Conservation (phyloP, 2,797 vertebrate species). For the Glyptemys insculpta region DNA sequence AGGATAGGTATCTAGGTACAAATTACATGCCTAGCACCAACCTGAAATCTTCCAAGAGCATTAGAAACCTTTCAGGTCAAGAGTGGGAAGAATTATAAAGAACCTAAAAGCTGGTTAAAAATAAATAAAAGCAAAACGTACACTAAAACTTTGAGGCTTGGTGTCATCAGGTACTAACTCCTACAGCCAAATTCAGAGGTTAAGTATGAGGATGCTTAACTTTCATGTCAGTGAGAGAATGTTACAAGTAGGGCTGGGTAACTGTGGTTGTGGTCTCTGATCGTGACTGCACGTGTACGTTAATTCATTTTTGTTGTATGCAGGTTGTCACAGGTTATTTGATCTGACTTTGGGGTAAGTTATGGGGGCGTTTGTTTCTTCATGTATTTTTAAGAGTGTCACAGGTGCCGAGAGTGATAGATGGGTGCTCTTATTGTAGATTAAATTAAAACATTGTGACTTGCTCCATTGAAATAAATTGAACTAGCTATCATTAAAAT, state of each 20-base stretch:
- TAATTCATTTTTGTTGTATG: not conserved
- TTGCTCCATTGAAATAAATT: not conserved
- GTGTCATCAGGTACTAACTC: not conserved
- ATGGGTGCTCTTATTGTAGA: not conserved
- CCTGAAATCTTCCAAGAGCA: not conserved
- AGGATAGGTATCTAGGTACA: not conserved
- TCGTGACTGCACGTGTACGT: not conserved
- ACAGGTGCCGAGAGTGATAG: not conserved
- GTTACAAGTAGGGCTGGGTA: not conserved
- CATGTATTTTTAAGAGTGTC: not conserved
- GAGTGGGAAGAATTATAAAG: not conserved
- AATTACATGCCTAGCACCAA: not conserved
- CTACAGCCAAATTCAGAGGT: not conserved
- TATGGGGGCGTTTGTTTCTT: not conserved
- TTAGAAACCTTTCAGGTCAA: not conserved
- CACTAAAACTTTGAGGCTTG: not conserved
- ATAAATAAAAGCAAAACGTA: not conserved
- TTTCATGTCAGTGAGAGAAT: not conserved
- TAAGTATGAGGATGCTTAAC: not conserved
- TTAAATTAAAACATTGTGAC: not conserved
- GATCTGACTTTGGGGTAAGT: not conserved
- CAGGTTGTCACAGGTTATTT: fast-evolving
- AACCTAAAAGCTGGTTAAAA: not conserved
- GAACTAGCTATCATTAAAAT: not conserved
- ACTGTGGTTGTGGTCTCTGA: not conserved